phyloP scores from a whole-genome alignment of 2,797 vertebrate genomes.

The Myoxocephalus aenaeus region DNA sequence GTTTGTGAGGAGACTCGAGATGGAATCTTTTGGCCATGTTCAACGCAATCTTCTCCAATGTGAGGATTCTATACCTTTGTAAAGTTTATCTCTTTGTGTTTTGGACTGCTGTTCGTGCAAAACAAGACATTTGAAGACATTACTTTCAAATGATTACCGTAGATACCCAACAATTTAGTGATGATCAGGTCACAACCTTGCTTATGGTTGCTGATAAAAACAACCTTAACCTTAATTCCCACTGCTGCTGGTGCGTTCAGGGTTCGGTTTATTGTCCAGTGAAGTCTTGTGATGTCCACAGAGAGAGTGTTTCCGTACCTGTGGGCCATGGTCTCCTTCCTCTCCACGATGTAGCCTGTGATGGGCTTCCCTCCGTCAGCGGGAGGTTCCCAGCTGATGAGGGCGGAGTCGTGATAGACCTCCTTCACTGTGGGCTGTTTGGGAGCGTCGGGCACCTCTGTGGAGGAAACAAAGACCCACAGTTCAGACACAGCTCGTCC shows the following conservation, averaged over 20 bases:
- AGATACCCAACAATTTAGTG: no score
- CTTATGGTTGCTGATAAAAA: not conserved
- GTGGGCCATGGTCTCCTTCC: constrained; percentile 97
- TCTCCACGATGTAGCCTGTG: constrained; percentile 95
- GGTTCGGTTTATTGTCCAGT: no score
- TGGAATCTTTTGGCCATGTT: not conserved
- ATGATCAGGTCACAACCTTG: not conserved
- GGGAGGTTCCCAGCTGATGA: constrained; percentile 95
- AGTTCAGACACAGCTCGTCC: constrained; percentile 14
- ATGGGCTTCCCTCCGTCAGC: constrained; percentile 98
- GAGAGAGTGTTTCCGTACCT: constrained; percentile 72
- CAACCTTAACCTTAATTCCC: no score
- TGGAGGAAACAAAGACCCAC: constrained; percentile 28
- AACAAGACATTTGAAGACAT: no score
- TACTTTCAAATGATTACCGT: no score
- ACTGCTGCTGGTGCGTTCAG: not conserved
- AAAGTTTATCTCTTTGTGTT: not conserved
- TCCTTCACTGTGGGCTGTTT: constrained; percentile 92
- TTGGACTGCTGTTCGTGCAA: no score
- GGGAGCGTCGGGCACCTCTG: constrained; percentile 96
- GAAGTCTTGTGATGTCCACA: no score
- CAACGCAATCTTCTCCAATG: not conserved
- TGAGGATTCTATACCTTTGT: not conserved
- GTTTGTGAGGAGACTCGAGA: not conserved
- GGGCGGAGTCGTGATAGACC: constrained; percentile 92